A percentile compares a stretch with the other conserved stretches of the same genome.
Evolutionary conservation across 37 sponge, comb jelly and placozoan genomes (phyloP).

Genomic region (Amphimedon queenslandica): DNA sequence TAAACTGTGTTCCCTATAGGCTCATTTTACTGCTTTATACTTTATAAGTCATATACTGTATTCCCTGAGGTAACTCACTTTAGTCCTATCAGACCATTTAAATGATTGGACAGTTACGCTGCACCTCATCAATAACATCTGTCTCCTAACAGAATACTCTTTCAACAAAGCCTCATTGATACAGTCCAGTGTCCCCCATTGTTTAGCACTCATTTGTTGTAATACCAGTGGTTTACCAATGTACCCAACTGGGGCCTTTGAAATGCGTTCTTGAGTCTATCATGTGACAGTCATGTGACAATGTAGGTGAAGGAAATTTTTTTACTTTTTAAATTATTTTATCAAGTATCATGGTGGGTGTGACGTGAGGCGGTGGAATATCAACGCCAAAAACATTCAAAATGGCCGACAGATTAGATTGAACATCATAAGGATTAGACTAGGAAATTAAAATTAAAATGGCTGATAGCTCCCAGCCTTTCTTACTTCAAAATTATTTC

Average conservation of each 20-base stretch:
- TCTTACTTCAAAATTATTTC: no score
- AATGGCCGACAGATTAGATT: slow-evolving; percentile 33
- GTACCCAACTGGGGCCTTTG: slow-evolving; percentile 19
- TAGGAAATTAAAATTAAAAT: not conserved
- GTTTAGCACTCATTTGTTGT: no score
- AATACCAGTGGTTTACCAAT: slow-evolving; percentile 21
- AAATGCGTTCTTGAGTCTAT: slow-evolving; percentile 18
- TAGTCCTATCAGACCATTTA: no score
- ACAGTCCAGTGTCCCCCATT: no score
- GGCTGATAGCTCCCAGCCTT: no score
- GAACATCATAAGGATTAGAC: slow-evolving; percentile 12
- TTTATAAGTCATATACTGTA: no score
- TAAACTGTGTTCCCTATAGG: slow-evolving; percentile 57
- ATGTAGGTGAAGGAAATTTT: no score
- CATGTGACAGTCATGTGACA: no score
- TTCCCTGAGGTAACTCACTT: no score
- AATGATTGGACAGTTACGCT: no score
- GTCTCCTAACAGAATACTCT: no score
- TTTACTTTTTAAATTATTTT: slow-evolving; percentile 58
- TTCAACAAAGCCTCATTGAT: no score
- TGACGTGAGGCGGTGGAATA: slow-evolving; percentile 53
- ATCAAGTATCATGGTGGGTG: slow-evolving; percentile 28
- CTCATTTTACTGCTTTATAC: slow-evolving; percentile 83
- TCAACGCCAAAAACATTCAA: slow-evolving; percentile 31
- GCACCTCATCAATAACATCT: slow-evolving; percentile 40